Percentiles rank a stretch among this genome's conserved stretches.
phyloP scores from a whole-genome alignment of 2,888 invertebrate species.

The Protodeltote pygarga region DNA sequence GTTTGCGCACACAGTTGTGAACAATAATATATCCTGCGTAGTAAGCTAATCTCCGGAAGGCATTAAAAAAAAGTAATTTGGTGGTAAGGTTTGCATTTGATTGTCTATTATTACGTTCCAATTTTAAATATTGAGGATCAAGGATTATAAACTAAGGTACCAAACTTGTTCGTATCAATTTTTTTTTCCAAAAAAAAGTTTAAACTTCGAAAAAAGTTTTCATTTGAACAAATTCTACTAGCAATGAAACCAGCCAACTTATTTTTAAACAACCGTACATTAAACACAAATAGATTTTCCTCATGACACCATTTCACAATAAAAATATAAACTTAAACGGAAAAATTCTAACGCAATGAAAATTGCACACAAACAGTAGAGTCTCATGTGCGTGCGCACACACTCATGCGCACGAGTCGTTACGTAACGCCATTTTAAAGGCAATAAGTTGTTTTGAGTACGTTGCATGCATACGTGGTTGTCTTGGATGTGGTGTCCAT shows the following conservation, averaged over 20 bases:
- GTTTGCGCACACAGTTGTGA: no score
- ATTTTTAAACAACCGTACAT: no score
- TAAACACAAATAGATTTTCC: constrained; percentile 24
- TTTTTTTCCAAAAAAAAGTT: no score
- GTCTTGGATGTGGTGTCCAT: constrained; percentile 59
- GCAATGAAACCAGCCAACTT: background rate
- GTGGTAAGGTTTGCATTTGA: no score
- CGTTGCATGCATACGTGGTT: constrained; percentile 62
- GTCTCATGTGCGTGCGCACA: constrained; percentile 30
- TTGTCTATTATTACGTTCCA: no score
- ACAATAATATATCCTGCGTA: no score
- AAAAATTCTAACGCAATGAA: constrained; percentile 59
- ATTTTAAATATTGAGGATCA: no score
- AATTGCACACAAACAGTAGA: constrained; percentile 46
- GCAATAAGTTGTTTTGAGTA: constrained; percentile 71
- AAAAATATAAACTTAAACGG: constrained; percentile 50
- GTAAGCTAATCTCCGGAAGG: no score
- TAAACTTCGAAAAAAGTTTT: no score
- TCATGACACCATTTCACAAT: constrained; percentile 33
- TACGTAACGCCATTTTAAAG: constrained; percentile 74
- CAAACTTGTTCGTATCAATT: no score
- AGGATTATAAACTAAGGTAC: no score
- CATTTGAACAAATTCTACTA: constrained; percentile 21
- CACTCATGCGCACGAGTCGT: constrained; percentile 39
- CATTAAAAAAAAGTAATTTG: no score